These are phyloP conservation scores for Mormyrus proboscirostris DNA, from an alignment of 2,797 vertebrate species.

Conservation along the genomic window DNA sequence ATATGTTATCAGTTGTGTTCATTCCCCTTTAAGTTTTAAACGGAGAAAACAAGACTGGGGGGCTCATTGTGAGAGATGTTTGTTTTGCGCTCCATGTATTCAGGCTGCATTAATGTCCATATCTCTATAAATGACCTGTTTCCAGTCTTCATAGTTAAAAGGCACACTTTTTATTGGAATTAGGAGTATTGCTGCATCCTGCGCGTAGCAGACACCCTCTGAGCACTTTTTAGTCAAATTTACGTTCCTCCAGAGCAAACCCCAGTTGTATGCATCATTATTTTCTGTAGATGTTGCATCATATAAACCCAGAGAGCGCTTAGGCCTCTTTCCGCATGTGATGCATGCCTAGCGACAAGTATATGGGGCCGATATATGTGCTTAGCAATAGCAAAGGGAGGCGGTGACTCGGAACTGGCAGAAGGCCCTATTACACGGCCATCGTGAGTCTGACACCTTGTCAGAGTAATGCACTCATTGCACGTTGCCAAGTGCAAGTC, in stretches of 20 bases:
- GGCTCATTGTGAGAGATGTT: background rate
- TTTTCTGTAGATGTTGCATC: background rate
- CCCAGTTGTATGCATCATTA: background rate
- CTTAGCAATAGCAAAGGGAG: conserved; percentile 6
- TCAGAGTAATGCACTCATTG: conserved; percentile 11
- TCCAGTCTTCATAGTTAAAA: background rate
- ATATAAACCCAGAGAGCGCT: background rate
- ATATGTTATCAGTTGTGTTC: background rate
- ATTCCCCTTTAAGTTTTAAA: background rate
- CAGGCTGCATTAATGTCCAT: background rate
- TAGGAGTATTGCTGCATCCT: background rate
- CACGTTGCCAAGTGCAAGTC: conserved; percentile 8
- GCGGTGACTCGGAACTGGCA: background rate
- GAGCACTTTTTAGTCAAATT: background rate
- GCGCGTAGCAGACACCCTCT: background rate
- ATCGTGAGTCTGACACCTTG: conserved; percentile 6
- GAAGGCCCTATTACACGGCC: background rate
- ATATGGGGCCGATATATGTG: conserved; percentile 10
- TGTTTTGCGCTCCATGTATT: background rate
- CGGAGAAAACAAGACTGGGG: background rate
- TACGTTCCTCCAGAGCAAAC: background rate
- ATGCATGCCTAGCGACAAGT: background rate
- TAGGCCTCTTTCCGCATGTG: background rate
- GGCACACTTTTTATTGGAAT: background rate
- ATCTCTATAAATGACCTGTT: background rate